Conservation (phyloP, 2,797 vertebrate genomes). For the Dicrostonyx torquatus region DNA sequence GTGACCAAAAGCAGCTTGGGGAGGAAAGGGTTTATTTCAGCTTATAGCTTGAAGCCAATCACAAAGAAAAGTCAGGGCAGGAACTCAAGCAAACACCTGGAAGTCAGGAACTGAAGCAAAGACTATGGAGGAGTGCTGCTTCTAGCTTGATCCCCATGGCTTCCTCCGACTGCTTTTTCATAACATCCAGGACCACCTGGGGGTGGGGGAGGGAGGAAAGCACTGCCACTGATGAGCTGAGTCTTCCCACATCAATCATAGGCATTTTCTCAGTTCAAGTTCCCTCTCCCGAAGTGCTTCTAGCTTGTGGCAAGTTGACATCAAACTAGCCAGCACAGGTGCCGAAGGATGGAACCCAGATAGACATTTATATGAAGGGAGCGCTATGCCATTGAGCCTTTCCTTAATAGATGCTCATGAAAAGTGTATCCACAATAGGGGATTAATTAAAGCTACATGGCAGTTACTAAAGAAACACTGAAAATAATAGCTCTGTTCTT, state of each 20-base stretch:
- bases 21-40: background rate
- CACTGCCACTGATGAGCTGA: background rate
- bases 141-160: background rate
- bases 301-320: background rate
- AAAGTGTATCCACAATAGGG: background rate
- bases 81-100: background rate
- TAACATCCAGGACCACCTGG: background rate
- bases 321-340: background rate
- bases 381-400: background rate
- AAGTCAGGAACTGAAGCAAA: background rate
- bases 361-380: background rate
- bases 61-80: background rate
- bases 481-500: conserved; percentile 39
- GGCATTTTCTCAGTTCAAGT: background rate
- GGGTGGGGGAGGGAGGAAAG: too few species aligned
- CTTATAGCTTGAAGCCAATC: background rate
- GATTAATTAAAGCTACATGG: background rate
- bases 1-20: background rate
- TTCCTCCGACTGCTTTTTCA: background rate
- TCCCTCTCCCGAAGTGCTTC: background rate
- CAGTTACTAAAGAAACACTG: conserved; percentile 33
- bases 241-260: background rate
- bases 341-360: background rate
- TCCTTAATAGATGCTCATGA: background rate
- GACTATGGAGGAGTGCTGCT: background rate